Evolutionary conservation across 2,797 vertebrate genomes (phyloP).

Genomic region (Acestrorhynchus altus): DNA sequence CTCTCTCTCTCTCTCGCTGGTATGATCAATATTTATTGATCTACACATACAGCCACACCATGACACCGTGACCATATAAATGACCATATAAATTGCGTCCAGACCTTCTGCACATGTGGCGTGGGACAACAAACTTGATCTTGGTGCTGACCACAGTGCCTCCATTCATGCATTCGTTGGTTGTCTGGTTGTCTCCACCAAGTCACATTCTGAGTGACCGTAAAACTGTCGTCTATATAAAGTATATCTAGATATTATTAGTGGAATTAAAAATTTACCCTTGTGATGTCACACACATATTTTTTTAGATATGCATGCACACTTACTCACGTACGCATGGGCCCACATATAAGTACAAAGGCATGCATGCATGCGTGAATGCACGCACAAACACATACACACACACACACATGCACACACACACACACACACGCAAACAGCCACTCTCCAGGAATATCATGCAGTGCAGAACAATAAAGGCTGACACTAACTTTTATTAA

Average conservation of each 20-base stretch:
- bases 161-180: too few species aligned
- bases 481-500: conserved; percentile 32
- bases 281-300: not conserved
- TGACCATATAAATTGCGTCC: too few species aligned
- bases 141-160: too few species aligned
- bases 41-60: not conserved
- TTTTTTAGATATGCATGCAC: not conserved
- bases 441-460: conserved; percentile 8
- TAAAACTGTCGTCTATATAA: too few species aligned
- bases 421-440: not conserved
- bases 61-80: not conserved
- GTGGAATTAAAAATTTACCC: too few species aligned
- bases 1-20: not conserved
- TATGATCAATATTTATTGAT: too few species aligned
- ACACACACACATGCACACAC: not conserved
- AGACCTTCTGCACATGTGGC: too few species aligned
- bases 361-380: not conserved
- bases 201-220: too few species aligned
- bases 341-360: too few species aligned
- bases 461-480: conserved; percentile 9
- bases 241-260: too few species aligned
- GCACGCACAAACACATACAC: conserved; percentile 4
- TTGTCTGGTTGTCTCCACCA: too few species aligned
- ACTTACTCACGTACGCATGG: not conserved
- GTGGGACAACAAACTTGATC: too few species aligned